A percentile compares a stretch with the other conserved stretches of the same genome.
These are phyloP conservation scores for Maccullochella peelii DNA, from an alignment of 2,113 vertebrate genomes.

Conservation along the genomic window DNA sequence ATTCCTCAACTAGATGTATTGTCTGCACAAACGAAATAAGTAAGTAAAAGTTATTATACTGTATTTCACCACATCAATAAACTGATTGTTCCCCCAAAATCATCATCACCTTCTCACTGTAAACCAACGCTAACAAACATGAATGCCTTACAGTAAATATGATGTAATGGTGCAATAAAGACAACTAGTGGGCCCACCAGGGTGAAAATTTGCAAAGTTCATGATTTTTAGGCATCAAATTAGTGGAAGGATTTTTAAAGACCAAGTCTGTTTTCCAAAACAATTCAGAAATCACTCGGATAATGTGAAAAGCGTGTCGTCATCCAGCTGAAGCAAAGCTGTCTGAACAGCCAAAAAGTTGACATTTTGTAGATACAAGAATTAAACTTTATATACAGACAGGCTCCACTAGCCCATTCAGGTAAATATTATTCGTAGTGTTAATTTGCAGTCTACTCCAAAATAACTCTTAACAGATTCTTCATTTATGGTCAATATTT, in stretches of 20 bases:
- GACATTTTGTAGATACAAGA: too few species aligned
- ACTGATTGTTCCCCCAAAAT: neutral
- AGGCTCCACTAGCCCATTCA: neutral
- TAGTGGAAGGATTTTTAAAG: neutral
- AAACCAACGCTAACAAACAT: neutral
- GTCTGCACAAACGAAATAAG: neutral
- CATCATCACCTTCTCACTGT: neutral
- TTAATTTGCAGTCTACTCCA: neutral
- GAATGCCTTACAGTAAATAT: neutral
- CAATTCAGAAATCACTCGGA: neutral
- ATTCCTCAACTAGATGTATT: neutral
- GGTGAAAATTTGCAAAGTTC: too few species aligned
- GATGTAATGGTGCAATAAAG: neutral
- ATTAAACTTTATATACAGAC: too few species aligned
- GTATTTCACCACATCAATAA: neutral
- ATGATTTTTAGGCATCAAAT: neutral
- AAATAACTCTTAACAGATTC: too few species aligned
- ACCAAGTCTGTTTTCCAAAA: neutral
- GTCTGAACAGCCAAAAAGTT: neutral
- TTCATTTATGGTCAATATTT: neutral
- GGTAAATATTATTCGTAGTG: neutral
- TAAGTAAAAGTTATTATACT: neutral
- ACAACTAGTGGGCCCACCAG: neutral
- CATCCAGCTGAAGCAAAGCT: too few species aligned
- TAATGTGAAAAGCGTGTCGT: neutral